Evolutionary conservation across 2,797 vertebrate genomes (phyloP), one percentile per base, ranked within the genome.

Genomic region (Poecilia picta): DNA sequence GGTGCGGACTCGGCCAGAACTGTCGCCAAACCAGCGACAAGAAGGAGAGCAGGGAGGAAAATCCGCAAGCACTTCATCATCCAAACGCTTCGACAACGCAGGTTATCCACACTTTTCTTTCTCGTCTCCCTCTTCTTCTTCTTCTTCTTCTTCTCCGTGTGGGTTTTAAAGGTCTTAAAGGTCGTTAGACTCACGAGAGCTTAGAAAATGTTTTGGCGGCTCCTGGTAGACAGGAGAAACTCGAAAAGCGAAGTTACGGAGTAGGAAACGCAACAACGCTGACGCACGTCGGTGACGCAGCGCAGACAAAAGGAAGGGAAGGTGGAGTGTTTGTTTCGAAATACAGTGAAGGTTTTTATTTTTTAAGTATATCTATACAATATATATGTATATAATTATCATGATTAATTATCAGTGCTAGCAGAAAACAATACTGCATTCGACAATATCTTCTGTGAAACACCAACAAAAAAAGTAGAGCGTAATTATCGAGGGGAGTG

Each of bases 261-360:
- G 81, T 74, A 81, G 72, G 84, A 88, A 76, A 83, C 71, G 46
- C 8, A 41, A 59, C 23, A 75, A 73, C 13, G 11, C 43, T 71
- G 86, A 91, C 92, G 91, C 87, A 88, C 75, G 13, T 31, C 64
- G 71, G 1, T 90, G 91, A 90, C 89, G 88, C 90, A 85, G 80
- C 13, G n/a, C 5, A 18, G 23, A 73, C 73, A 71, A 71, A n/a
- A 72, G 36, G 41, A 70, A 28, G 5, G 28, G 81, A 41, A 72
- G 84, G 85, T 59, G 87, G 12, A 66, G 1, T 0, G 16, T 39
- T 64, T 28, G 20, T 59, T 73, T 64, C 20, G 7, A 81, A 18
- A 64, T 33, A 28, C 10, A 45, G 71, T 71, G 5, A 20, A 43
- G 51, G 39, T 57, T 51, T n/a, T 33, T 68, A 23, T 39, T 8